Evolutionary conservation across 2,888 invertebrate genomes (phyloP).

Genomic region (Crocallis elinguaria): DNA sequence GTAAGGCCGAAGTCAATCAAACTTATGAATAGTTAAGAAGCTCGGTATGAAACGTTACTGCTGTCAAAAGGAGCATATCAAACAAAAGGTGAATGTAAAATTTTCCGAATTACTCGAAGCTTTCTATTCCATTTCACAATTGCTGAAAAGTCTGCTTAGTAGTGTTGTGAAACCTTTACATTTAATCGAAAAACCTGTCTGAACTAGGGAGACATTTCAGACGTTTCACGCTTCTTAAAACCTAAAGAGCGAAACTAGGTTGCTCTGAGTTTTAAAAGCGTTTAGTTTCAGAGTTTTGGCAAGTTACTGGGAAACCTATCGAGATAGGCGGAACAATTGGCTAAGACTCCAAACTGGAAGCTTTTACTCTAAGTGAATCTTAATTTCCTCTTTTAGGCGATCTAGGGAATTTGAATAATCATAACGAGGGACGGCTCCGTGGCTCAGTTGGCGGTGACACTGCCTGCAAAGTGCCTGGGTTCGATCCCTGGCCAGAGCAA

Average conservation of each 20-base stretch:
- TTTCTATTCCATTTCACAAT: conserved; percentile 1
- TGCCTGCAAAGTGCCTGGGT: no score
- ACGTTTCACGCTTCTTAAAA: background rate
- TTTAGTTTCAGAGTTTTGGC: conserved; percentile 9
- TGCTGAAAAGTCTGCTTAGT: background rate
- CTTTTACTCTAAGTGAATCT: background rate
- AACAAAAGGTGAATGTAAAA: background rate
- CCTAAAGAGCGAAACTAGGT: conserved; percentile 1
- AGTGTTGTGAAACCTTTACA: conserved; percentile 5
- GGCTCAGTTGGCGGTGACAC: no score
- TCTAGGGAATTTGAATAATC: background rate
- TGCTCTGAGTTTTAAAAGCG: conserved; percentile 6
- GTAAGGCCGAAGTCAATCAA: no score
- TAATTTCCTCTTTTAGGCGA: background rate
- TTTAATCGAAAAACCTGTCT: background rate
- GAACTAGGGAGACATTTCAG: no score
- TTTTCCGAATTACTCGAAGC: background rate
- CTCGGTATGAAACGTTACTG: no score
- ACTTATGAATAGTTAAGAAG: no score
- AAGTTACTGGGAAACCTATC: conserved; percentile 12
- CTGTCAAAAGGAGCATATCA: no score
- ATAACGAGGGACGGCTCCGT: no score
- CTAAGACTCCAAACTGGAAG: conserved; percentile 3
- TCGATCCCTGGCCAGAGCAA: no score
- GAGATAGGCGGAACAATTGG: conserved; percentile 4